Evolutionary conservation across 1,140 invertebrate species (phyloP).

Genomic region (Druon quercuslanigerum): DNA sequence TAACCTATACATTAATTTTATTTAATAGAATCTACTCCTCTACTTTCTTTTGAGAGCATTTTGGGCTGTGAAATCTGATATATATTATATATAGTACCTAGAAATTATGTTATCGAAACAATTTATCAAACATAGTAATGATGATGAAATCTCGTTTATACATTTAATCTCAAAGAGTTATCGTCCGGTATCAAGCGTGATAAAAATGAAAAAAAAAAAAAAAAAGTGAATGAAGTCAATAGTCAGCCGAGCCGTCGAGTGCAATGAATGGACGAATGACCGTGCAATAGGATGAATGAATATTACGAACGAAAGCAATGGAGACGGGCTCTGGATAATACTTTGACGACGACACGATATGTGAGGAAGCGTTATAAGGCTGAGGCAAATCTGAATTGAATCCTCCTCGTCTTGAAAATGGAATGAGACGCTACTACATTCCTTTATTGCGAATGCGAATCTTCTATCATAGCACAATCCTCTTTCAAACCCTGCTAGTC

Average conservation of each 20-base stretch:
- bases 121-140: no score
- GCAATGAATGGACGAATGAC: constrained; percentile 27
- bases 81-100: no score
- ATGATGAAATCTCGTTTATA: neutral
- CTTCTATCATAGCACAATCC: neutral
- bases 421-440: constrained; percentile 24
- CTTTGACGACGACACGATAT: constrained; percentile 29
- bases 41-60: no score
- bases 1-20: no score
- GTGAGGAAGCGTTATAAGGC: constrained; percentile 14
- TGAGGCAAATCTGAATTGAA: constrained; percentile 17
- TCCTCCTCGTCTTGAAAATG: constrained; percentile 29
- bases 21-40: no score
- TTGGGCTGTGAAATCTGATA: no score
- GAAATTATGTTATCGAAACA: no score
- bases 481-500: neutral
- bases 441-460: constrained; percentile 14
- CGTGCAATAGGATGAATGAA: constrained; percentile 26
- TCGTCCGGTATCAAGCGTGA: constrained; percentile 23
- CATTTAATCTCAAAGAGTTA: neutral
- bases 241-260: neutral
- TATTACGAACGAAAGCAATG: constrained; percentile 13
- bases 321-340: constrained; percentile 23
- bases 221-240: constrained; percentile 7
- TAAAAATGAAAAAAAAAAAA: constrained; percentile 10